Conservation (phyloP, 2,888 invertebrate species). For the Melieria omissa region DNA sequence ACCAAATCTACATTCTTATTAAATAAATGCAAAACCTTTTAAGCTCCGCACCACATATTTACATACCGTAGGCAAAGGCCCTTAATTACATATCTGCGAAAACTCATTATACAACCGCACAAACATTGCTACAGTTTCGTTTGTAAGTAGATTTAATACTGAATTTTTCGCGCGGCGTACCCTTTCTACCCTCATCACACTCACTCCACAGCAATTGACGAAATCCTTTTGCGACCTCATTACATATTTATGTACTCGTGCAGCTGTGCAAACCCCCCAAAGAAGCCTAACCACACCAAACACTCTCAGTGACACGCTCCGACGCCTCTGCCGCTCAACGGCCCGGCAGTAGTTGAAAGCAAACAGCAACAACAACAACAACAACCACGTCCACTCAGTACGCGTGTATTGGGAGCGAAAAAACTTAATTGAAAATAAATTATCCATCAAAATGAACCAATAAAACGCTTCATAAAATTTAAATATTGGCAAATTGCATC, state of each 20-base stretch:
- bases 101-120: no score
- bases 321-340: background rate
- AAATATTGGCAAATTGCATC: constrained; percentile 20
- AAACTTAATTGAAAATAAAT: constrained; percentile 36
- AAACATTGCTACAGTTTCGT: no score
- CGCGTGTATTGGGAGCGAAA: background rate
- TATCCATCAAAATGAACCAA: constrained; percentile 32
- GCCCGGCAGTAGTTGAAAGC: background rate
- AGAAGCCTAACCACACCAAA: background rate
- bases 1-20: no score
- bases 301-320: background rate
- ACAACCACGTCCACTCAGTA: no score
- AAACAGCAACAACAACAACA: background rate
- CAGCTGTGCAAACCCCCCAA: background rate
- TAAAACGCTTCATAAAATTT: constrained; percentile 38
- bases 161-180: no score
- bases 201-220: no score
- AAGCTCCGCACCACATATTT: no score
- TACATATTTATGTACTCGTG: background rate
- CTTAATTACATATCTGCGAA: no score
- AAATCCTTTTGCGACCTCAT: background rate
- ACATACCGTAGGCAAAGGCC: no score
- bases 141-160: no score
- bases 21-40: no score
- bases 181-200: no score